Evolutionary conservation across 2,797 vertebrate species (phyloP).

Genomic region (Hydrocynus forskahlii): DNA sequence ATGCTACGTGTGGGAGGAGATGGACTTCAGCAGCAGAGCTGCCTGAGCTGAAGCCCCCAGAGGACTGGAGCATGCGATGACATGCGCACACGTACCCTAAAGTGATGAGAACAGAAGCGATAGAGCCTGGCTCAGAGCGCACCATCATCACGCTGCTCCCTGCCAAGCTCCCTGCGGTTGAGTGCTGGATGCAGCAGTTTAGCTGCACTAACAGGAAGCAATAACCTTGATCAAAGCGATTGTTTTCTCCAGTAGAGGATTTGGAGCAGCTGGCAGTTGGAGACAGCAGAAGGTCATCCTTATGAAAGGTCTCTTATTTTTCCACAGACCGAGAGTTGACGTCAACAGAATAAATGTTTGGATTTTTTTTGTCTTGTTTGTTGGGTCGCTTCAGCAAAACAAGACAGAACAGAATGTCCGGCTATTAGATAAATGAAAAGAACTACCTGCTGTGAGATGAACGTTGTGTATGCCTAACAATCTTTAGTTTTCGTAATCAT

Average conservation of each 20-base stretch:
- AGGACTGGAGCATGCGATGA: conserved; percentile 24
- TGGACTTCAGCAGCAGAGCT: conserved; percentile 34
- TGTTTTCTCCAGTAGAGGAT: conserved; percentile 45
- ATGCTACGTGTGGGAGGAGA: conserved; percentile 38
- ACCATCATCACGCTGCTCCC: conserved; percentile 29
- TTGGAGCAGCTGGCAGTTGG: conserved; percentile 43
- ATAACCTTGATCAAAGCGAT: conserved; percentile 58
- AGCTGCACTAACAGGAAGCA: conserved; percentile 48
- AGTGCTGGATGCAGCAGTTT: conserved; percentile 34
- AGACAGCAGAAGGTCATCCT: conserved; percentile 45
- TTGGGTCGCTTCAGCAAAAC: background rate
- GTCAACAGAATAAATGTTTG: conserved; percentile 21
- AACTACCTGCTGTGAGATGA: too few relatives aligned
- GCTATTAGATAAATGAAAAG: too few relatives aligned
- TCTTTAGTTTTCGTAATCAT: too few relatives aligned
- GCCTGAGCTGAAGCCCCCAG: conserved; percentile 16
- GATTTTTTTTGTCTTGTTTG: conserved; percentile 6
- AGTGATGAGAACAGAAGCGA: background rate
- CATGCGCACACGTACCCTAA: conserved; percentile 15
- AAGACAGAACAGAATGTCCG: background rate
- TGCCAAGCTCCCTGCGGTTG: conserved; percentile 26
- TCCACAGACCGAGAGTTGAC: conserved; percentile 20
- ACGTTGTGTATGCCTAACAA: too few relatives aligned
- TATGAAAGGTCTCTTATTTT: conserved; percentile 41
- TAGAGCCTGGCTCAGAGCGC: background rate